These are phyloP conservation scores for Sternotherus odoratus DNA, from an alignment of 2,797 vertebrate genomes.

Conservation along the genomic window DNA sequence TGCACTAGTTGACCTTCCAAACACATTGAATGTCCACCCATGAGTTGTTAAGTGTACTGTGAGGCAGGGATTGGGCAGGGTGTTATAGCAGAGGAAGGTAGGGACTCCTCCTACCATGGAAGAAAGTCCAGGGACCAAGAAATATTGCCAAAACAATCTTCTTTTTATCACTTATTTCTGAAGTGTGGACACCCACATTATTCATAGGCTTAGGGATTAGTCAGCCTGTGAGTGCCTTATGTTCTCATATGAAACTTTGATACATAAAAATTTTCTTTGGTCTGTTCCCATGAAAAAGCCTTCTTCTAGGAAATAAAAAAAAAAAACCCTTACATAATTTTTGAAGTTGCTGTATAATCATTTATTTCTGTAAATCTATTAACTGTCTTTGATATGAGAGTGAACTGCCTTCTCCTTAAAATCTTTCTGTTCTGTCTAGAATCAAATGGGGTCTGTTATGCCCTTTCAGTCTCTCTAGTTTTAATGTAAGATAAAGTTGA, in stretches of 20 bases:
- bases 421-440: not conserved
- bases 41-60: not conserved
- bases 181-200: not conserved
- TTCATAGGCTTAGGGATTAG: not conserved
- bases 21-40: not conserved
- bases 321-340: not conserved
- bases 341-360: not conserved
- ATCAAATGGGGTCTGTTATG: not conserved
- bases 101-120: not conserved
- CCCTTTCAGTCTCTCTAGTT: not conserved
- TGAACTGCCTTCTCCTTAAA: not conserved
- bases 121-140: not conserved
- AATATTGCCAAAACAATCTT: not conserved
- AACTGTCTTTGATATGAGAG: not conserved
- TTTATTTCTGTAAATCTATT: not conserved
- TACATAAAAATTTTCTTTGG: not conserved
- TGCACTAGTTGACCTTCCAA: not conserved
- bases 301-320: not conserved
- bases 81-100: not conserved
- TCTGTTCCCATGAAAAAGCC: not conserved
- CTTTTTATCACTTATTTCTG: not conserved
- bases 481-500: not conserved
- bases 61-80: not conserved
- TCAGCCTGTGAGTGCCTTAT: not conserved
- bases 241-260: not conserved